Conservation (phyloP, 1,140 invertebrate genomes). For the Rhagoletis zephyria region DNA sequence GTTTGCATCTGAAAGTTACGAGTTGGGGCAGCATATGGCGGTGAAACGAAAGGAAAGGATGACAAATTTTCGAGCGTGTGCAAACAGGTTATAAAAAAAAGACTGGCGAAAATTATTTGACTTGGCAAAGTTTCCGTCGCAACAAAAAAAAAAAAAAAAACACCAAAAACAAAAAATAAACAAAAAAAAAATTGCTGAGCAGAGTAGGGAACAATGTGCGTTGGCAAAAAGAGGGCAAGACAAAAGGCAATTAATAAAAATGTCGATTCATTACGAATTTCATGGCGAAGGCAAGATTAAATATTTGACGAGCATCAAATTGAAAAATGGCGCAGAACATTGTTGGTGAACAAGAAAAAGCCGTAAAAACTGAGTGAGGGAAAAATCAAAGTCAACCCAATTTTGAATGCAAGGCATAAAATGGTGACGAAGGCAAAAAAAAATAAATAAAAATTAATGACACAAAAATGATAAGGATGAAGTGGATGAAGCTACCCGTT, state of each 20-base stretch:
- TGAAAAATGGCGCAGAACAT: not conserved
- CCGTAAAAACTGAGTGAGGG: not conserved
- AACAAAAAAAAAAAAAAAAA: too few relatives aligned
- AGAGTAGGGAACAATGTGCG: too few relatives aligned
- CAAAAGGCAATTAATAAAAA: conserved; percentile 45
- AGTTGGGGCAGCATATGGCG: not conserved
- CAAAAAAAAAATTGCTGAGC: not conserved
- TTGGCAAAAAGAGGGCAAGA: not conserved
- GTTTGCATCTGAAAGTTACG: not conserved
- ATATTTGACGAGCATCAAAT: conserved; percentile 22
- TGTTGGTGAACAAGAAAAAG: not conserved
- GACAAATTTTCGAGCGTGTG: conserved; percentile 34
- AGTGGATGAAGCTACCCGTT: not conserved
- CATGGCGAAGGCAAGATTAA: conserved; percentile 29
- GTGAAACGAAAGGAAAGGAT: not conserved
- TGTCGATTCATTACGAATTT: conserved; percentile 37
- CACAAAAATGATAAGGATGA: not conserved
- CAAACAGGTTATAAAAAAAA: conserved; percentile 28
- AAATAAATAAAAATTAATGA: not conserved
- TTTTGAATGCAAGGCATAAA: not conserved
- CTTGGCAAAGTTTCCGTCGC: conserved; percentile 31
- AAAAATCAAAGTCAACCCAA: not conserved
- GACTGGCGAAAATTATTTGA: conserved; percentile 39
- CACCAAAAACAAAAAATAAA: not conserved
- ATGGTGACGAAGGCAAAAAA: not conserved